Evolutionary conservation across 2,113 vertebrate species (phyloP), one percentile per base, ranked within the genome.

Genomic region (Oryzias celebensis): DNA sequence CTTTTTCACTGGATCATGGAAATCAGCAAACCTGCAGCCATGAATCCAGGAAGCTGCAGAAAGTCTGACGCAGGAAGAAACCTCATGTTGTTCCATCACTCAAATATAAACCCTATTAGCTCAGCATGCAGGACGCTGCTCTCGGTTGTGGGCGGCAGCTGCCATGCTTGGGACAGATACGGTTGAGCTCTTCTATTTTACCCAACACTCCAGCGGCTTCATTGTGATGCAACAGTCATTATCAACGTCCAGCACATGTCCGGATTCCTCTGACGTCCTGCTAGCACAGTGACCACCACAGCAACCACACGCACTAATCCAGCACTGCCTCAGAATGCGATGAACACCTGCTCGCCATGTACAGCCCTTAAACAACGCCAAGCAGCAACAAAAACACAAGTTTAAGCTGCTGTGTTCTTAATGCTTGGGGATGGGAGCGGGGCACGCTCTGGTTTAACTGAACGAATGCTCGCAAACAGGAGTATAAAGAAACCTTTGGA

Each of bases 181-280:
- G 79, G 82, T 73, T 81, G 71, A 79, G 60, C 4, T 58, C 75
- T 75, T 86, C 84, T 82, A 82, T 85, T 86, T 73, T 28, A 75
- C 61, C 28, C 73, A 2, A 17, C 65, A 70, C 79, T 81, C 68
- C 69, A 67, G 67, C 74, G 74, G 75, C 74, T 75, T 71, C 31
- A 16, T 65, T 64, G 75, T 75, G 73, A 79, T 83, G 84, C 78
- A 64, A 24, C 68, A 75, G 79, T 85, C 82, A 89, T 91, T 88
- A 91, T 90, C 88, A 87, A 83, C 68, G 76, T 69, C 81, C 68
- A 79, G 80, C 86, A 90, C 83, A 86, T 88, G 87, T 87, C 70
- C 7, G 83, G 68, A 65, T 70, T 81, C 58, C 75, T 80, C 68
- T 71, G 36, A 76, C 65, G 82, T 75, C 67, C 77, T 76, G 52